phyloP scores from a whole-genome alignment of 2,888 invertebrate genomes.

The Meteorus cinctellus region DNA sequence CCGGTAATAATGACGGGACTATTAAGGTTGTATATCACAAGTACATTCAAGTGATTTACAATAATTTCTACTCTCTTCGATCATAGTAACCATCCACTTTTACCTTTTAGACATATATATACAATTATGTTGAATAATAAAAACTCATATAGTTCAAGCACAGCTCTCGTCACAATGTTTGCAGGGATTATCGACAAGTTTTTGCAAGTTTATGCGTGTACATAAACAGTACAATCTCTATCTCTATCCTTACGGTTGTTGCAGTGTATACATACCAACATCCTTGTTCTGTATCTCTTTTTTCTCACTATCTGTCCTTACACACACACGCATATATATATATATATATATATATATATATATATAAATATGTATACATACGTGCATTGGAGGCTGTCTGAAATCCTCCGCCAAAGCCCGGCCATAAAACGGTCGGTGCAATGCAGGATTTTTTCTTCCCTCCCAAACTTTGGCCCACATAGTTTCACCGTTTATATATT shows the following conservation, averaged over 20 bases:
- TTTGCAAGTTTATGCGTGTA: conserved; percentile 10
- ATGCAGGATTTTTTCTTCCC: conserved; percentile 6
- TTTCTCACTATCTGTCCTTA: neutral
- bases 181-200: conserved; percentile 2
- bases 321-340: neutral
- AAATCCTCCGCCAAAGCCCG: conserved; percentile 16
- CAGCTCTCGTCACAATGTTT: neutral
- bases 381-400: neutral
- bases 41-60: neutral
- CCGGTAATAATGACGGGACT: neutral
- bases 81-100: neutral
- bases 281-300: neutral
- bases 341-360: no score
- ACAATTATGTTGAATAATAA: neutral
- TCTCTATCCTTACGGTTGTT: neutral
- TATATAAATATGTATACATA: neutral
- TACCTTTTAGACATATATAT: neutral
- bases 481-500: conserved; percentile 13
- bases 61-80: neutral
- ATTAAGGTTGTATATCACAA: conserved; percentile 9
- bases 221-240: neutral
- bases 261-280: neutral
- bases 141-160: neutral
- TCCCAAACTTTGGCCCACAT: conserved; percentile 22
- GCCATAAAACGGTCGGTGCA: conserved; percentile 29